Evolutionary conservation across 1,140 invertebrate species (phyloP).

Genomic region (Listronotus oregonensis): DNA sequence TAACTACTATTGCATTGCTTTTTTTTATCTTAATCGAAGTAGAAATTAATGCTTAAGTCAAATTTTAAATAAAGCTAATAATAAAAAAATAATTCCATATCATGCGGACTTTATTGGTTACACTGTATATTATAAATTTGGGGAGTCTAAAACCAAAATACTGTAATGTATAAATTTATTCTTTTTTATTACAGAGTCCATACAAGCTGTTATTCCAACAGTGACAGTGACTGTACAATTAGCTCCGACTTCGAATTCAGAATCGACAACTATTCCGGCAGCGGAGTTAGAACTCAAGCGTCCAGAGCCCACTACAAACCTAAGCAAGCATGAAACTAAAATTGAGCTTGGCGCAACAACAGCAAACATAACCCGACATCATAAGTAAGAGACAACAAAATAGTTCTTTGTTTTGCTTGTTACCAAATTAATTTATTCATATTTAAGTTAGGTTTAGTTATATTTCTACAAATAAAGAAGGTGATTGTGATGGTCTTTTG

Average conservation of each 20-base stretch:
- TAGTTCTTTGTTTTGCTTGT: background rate
- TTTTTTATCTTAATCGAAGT: no score
- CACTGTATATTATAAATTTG: no score
- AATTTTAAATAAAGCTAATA: no score
- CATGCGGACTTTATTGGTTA: no score
- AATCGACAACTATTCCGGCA: background rate
- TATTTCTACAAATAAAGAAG: no score
- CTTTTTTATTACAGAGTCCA: slow-evolving; percentile 13
- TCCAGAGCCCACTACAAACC: background rate
- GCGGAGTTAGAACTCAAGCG: background rate
- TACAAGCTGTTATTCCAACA: slow-evolving; percentile 9
- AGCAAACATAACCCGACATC: slow-evolving; percentile 14
- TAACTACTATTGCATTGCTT: no score
- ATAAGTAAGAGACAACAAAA: slow-evolving; percentile 3
- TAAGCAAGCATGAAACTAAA: slow-evolving; percentile 12
- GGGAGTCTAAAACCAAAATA: no score
- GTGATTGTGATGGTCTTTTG: no score
- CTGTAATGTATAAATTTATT: background rate
- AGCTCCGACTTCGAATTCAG: background rate
- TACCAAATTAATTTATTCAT: no score
- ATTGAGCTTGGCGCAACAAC: slow-evolving; percentile 25
- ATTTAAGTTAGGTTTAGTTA: no score
- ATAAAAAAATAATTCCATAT: no score
- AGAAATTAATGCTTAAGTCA: no score
- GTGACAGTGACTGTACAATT: slow-evolving; percentile 1